A percentile compares a stretch with the other conserved stretches of the same genome.
phyloP scores from a whole-genome alignment of 1,140 invertebrate genomes.

The Sycophaga agraensis region DNA sequence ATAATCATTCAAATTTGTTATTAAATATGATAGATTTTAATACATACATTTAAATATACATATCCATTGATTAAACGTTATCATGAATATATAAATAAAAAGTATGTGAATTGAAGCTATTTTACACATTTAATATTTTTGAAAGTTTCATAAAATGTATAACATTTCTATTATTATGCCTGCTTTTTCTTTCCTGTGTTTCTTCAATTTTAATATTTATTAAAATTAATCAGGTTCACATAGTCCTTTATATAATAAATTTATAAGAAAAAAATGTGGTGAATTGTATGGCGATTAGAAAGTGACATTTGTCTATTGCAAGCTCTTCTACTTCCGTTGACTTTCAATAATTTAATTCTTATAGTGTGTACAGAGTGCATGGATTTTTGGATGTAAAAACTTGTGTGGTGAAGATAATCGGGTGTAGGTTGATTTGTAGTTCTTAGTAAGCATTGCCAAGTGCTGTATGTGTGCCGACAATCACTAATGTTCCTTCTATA shows the following conservation, averaged over 20 bases:
- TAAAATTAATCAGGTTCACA: constrained; percentile 38
- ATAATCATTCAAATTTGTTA: no score
- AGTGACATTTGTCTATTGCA: constrained; percentile 42
- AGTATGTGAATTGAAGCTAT: no score
- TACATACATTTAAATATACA: no score
- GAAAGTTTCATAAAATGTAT: constrained; percentile 10
- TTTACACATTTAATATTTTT: not conserved
- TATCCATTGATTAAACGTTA: no score
- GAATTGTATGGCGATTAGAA: constrained; percentile 28
- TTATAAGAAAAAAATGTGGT: constrained; percentile 31
- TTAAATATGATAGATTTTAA: no score
- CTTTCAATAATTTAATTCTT: constrained; percentile 40
- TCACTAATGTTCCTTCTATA: constrained; percentile 53
- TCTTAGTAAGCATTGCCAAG: constrained; percentile 58
- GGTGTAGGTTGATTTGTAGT: constrained; percentile 51
- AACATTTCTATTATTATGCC: constrained; percentile 3
- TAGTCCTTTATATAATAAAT: constrained; percentile 18
- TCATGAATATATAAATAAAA: no score
- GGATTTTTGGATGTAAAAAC: constrained; percentile 48
- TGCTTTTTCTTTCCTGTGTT: constrained; percentile 8
- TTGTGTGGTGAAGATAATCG: constrained; percentile 51
- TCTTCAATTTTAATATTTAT: constrained; percentile 11
- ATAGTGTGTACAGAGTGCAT: constrained; percentile 49
- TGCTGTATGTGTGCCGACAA: constrained; percentile 61
- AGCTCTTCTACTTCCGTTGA: constrained; percentile 43